Evolutionary conservation across 1,140 invertebrate species (phyloP).

Genomic region (Scylla paramamosain): DNA sequence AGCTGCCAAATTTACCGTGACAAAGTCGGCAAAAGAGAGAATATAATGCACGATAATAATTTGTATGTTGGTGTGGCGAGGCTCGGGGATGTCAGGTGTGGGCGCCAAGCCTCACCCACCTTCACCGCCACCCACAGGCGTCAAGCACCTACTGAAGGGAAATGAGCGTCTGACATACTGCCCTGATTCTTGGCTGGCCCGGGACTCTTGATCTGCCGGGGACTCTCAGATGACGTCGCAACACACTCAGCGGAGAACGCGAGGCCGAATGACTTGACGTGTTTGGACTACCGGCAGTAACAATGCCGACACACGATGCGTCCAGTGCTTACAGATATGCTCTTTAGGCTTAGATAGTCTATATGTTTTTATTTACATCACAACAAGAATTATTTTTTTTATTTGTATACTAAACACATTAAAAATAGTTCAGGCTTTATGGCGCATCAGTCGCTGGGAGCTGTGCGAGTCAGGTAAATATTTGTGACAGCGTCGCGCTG

Average conservation of each 20-base stretch:
- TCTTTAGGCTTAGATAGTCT: background rate
- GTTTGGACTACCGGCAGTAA: background rate
- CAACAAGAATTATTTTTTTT: background rate
- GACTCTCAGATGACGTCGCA: background rate
- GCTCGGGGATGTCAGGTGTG: too few species aligned
- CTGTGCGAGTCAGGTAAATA: too few species aligned
- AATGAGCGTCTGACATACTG: background rate
- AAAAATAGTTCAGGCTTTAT: slow-evolving; percentile 10
- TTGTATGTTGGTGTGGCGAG: too few species aligned
- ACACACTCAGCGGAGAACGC: background rate
- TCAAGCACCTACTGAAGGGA: background rate
- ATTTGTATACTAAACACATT: background rate
- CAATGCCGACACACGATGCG: background rate
- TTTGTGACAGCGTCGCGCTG: too few species aligned
- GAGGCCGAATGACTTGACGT: too few species aligned
- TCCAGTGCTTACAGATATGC: background rate
- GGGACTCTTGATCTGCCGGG: background rate
- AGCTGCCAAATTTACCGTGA: too few species aligned
- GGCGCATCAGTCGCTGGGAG: too few species aligned
- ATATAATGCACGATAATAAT: too few species aligned
- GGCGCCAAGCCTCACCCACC: background rate
- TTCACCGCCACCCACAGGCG: too few species aligned
- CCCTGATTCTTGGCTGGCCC: background rate
- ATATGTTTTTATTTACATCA: background rate
- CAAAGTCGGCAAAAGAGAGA: too few species aligned